phyloP scores from a whole-genome alignment of 2,113 vertebrate genomes.

The Ellobius talpinus region DNA sequence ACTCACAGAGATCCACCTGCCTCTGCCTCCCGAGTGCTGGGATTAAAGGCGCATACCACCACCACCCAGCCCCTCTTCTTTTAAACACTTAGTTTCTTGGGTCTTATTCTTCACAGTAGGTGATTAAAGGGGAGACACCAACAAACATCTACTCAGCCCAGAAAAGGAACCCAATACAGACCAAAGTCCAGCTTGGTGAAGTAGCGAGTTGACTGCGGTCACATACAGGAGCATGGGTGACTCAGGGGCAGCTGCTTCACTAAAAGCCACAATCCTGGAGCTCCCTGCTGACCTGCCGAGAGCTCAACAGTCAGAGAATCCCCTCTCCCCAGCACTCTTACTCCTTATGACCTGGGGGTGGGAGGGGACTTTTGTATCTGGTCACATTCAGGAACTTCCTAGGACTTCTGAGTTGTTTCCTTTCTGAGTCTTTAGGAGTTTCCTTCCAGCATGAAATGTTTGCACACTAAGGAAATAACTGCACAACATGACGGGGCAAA shows the following conservation, averaged over 20 bases:
- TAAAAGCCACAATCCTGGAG: too few species aligned
- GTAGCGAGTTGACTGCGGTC: background rate
- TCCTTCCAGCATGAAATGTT: background rate
- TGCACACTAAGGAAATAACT: background rate
- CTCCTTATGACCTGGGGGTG: background rate
- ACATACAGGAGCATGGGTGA: background rate
- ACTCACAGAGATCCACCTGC: too few species aligned
- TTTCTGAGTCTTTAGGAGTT: background rate
- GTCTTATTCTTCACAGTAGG: background rate
- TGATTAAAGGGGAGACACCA: background rate
- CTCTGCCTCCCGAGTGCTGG: too few species aligned
- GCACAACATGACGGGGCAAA: background rate
- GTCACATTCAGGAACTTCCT: background rate
- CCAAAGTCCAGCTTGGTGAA: background rate
- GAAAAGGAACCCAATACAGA: background rate
- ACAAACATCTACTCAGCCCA: background rate
- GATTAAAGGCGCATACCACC: too few species aligned
- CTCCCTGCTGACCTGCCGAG: too few species aligned
- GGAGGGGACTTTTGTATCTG: background rate
- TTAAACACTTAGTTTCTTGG: background rate
- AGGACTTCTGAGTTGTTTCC: background rate
- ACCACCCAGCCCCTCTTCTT: background rate
- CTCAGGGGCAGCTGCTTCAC: background rate
- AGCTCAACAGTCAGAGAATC: background rate
- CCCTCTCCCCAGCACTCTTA: background rate